Conservation (phyloP, 2,797 vertebrate species). For the Characodon lateralis region DNA sequence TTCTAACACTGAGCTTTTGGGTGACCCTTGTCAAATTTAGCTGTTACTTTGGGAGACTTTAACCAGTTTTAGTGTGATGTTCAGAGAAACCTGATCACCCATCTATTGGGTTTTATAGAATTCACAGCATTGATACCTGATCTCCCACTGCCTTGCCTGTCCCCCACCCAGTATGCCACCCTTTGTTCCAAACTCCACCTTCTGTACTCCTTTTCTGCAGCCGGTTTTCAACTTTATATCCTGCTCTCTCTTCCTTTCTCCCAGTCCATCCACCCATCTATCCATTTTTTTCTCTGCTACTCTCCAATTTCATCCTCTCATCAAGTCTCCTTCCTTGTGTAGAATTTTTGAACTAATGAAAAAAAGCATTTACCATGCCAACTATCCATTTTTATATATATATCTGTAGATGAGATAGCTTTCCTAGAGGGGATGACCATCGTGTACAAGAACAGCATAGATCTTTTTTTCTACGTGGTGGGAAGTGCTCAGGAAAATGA, state of each 20-base stretch:
- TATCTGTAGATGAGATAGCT: conserved; percentile 86
- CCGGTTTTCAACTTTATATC: conserved; percentile 36
- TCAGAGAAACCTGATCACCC: conserved; percentile 16
- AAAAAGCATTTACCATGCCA: neutral
- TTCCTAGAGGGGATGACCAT: conserved; percentile 90
- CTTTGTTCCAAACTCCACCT: conserved; percentile 56
- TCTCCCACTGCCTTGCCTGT: conserved; percentile 23
- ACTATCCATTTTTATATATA: conserved; percentile 1
- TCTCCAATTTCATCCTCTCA: neutral
- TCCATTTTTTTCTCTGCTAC: neutral
- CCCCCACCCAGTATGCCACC: conserved; percentile 15
- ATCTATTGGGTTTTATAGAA: neutral
- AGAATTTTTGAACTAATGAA: neutral
- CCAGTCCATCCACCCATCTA: conserved; percentile 21
- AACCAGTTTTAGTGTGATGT: neutral
- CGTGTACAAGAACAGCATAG: conserved; percentile 89
- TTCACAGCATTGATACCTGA: conserved; percentile 45
- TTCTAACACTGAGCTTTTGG: neutral
- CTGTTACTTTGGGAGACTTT: neutral
- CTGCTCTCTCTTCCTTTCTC: conserved; percentile 3
- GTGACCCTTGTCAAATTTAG: neutral
- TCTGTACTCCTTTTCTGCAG: conserved; percentile 45
- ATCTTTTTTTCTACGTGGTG: conserved; percentile 91
- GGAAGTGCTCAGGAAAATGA: conserved; percentile 91
- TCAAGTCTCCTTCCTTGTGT: neutral